Evolutionary conservation across 2,113 vertebrate genomes (phyloP), one percentile per base, ranked within the genome.

Genomic region (Neopipo cinnamomea): DNA sequence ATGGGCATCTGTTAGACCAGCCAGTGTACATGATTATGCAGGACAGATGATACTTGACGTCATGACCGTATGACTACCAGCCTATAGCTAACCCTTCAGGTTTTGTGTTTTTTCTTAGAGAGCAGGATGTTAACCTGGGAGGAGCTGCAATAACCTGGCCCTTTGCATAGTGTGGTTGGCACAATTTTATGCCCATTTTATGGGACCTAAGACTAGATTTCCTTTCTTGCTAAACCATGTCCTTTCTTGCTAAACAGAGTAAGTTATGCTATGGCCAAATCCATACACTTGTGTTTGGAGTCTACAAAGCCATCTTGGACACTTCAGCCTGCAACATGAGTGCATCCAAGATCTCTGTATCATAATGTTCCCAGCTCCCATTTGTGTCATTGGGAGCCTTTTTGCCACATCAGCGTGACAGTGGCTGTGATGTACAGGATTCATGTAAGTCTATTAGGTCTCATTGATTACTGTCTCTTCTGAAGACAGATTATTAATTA

Each of bases 401-500:
- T 88, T 59, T 70, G 37, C 55, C n/a, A 18, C 39, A 17, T 39
- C n/a, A 37, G 0, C 52, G 23, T 55, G 63, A 71, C 47, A 63
- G 0, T 25, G 20, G 20, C 76, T 83, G 81, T 79, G 74, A 88
- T 85, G 19, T 49, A 35, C 24, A 17, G 41, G 46, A 18, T 47
- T 91, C 87, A 56, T 84, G 27, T 71, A 18, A 81, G 47, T 95
- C 80, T 92, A 55, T 84, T 91, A 37, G 12, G 14, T 80, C 33
- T 77, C 55, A 84, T 68, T 91, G 91, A 95, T 95, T 87, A 52
- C 35, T 91, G 24, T 58, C 88, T 85, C 23, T 80, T 63, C 72
- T 5, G 35, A 93, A 74, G 80, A 78, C 72, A 71, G 63, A 67
- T 88, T 67, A 67, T 80, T 91, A 91, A 93, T 93, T 95, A 93